Evolutionary conservation across 2,113 vertebrate species (phyloP), one percentile per base, ranked within the genome.

Genomic region (Gracilinanus agilis): DNA sequence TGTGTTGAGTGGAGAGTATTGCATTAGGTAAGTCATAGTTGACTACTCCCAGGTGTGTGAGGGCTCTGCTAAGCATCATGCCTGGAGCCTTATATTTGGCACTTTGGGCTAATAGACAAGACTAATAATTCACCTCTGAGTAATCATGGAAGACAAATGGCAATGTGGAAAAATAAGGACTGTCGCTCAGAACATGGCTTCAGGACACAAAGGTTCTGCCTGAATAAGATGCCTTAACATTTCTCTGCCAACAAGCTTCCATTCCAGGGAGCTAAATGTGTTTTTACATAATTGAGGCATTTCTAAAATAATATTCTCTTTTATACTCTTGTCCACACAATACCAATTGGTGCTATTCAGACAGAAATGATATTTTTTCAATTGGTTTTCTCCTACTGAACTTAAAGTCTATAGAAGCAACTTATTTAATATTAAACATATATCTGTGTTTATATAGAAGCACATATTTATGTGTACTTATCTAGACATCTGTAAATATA

Each of bases 201-300:
- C 67, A 91, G 10, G 24, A 90, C 53, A 16, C 53, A 93, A 92
- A 19, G 1, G 5, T 55, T 53, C 19, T 9, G 44, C 24, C 40
- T 92, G 19, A 93, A 23, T 54, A 58, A 90, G 25, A 7, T 96
- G 40, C 21, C 83, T 88, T 61, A n/a, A 49, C 29, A 61, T 16
- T 67, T 94, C 44, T 90, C 21, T 55, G 53, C 67, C 25, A 54
- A 91, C 88, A 19, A 95, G 53, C 91, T 95, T 93, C 93, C n/a
- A 94, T 95, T 96, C 90, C 89, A 53, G 90, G 55, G 89, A 95
- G 90, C 55, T 75, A 49, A 67, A 25, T 83, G 58, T 90, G 7
- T 95, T 25, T 94, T 53, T 40, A 54, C 91, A 90, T 9, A 55
- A 90, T 8, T 94, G 16, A 12, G 44, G 53, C 90, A 90, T 89